Evolutionary conservation across 1,140 invertebrate genomes (phyloP).

Genomic region (Monomorium pharaonis): DNA sequence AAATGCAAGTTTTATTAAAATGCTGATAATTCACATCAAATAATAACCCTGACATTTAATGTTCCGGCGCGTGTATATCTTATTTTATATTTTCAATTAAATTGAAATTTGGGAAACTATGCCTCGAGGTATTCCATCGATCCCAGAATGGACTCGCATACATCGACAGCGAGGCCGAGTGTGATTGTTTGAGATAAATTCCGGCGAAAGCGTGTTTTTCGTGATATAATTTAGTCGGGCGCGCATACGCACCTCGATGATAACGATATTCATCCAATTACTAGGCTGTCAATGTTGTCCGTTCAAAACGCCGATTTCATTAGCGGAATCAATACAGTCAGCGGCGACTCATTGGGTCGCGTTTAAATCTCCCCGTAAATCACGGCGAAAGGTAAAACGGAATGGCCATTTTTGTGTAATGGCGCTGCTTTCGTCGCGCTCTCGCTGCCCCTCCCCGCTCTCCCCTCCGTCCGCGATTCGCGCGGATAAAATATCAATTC

Average conservation of each 20-base stretch:
- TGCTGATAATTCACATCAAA: neutral
- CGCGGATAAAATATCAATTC: neutral
- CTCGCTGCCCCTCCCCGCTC: too few species aligned
- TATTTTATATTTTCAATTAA: neutral
- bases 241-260: neutral
- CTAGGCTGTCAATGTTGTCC: slow-evolving; percentile 9
- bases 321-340: slow-evolving; percentile 28
- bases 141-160: neutral
- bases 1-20: neutral
- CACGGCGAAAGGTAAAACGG: neutral
- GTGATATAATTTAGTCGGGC: neutral
- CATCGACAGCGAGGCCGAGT: neutral
- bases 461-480: neutral
- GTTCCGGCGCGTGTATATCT: neutral
- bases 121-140: neutral
- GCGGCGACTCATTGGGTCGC: neutral
- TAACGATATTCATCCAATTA: slow-evolving; percentile 30
- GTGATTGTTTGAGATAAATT: slow-evolving; percentile 19
- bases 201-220: neutral
- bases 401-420: neutral
- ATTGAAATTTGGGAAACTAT: neutral
- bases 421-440: neutral
- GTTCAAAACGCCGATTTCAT: slow-evolving; percentile 18
- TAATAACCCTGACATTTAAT: neutral
- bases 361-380: slow-evolving; percentile 12